These are phyloP conservation scores for Phylloscopus whistleri DNA, from an alignment of 2,113 vertebrate genomes.

Conservation along the genomic window DNA sequence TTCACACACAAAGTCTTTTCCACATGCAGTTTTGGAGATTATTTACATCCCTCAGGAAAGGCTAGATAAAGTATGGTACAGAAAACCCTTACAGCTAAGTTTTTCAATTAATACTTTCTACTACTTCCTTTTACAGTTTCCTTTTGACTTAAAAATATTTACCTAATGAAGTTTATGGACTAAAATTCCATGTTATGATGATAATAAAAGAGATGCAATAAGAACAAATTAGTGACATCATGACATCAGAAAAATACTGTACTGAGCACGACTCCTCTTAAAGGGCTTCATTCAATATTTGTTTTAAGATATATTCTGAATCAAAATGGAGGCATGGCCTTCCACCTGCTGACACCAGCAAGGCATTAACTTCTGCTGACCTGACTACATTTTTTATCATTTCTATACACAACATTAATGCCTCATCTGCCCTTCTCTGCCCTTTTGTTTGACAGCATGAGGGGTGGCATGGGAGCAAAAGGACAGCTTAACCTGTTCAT, in stretches of 20 bases:
- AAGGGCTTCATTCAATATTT: not conserved
- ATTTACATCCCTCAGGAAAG: not conserved
- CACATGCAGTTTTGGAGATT: not conserved
- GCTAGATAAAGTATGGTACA: not conserved
- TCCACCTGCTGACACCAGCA: not conserved
- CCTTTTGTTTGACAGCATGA: not conserved
- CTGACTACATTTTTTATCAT: not conserved
- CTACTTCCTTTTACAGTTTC: not conserved
- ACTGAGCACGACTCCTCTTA: not conserved
- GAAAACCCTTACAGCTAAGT: not conserved
- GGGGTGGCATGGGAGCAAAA: accelerated
- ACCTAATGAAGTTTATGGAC: not conserved
- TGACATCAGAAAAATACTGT: not conserved
- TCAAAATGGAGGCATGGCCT: not conserved
- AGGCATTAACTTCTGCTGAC: not conserved
- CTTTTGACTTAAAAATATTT: not conserved
- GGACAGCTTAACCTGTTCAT: not conserved
- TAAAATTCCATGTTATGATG: not conserved
- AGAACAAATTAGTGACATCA: not conserved
- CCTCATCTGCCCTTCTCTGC: not conserved
- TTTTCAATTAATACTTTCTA: not conserved
- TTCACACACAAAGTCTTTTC: not conserved
- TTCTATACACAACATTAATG: not conserved
- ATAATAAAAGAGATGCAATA: not conserved
- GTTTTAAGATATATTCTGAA: not conserved